phyloP scores from a whole-genome alignment of 2,113 vertebrate species.

The Ivindomyrus marchei region DNA sequence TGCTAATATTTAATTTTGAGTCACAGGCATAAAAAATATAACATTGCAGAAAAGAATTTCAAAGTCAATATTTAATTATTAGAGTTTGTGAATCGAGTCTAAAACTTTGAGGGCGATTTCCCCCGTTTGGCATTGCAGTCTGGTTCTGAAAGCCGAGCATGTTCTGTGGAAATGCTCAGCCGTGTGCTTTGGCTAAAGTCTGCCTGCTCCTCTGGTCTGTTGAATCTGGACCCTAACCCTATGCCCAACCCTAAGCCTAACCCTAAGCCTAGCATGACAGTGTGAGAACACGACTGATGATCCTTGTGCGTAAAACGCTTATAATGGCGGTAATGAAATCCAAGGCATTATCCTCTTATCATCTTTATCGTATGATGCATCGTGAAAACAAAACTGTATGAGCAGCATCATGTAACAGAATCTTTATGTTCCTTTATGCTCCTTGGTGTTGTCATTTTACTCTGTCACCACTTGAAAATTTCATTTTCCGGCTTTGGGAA shows the following conservation, averaged over 20 bases:
- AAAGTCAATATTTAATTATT: slow-evolving; percentile 17
- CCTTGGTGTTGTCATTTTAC: not conserved
- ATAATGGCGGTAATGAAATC: not conserved
- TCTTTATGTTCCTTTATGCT: not conserved
- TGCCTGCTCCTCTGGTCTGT: not conserved
- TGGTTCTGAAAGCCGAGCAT: not conserved
- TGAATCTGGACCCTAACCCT: not conserved
- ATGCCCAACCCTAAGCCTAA: not conserved
- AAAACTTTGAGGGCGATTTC: not conserved
- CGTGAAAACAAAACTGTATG: not conserved
- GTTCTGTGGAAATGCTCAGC: not conserved
- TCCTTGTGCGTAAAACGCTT: not conserved
- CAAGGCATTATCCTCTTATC: not conserved
- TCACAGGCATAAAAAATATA: not conserved
- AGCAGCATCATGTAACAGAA: not conserved
- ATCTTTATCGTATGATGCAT: not conserved
- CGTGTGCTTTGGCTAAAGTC: not conserved
- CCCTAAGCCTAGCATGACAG: not conserved
- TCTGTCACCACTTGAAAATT: not conserved
- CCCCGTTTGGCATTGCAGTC: not conserved
- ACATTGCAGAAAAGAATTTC: slow-evolving; percentile 5
- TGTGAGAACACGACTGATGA: not conserved
- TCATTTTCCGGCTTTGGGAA: not conserved
- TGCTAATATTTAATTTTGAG: slow-evolving; percentile 17
- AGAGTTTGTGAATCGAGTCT: not conserved